A percentile compares a stretch with the other conserved stretches of the same genome.
phyloP scores from a whole-genome alignment of 2,797 vertebrate genomes.

The Oreortyx pictus region DNA sequence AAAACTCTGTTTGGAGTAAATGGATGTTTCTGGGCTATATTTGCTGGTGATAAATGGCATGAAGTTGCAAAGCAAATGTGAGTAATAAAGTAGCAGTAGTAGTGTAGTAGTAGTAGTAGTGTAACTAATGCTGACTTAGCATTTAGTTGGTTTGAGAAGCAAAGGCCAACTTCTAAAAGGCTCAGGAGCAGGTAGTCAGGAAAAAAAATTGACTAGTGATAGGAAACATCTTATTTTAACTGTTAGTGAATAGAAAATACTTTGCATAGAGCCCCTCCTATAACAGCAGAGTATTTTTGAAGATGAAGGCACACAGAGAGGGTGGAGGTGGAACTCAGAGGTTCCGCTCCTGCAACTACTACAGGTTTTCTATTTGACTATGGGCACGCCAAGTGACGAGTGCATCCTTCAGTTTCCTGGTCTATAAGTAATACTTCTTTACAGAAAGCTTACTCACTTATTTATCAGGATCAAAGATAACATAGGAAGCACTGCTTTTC shows the following conservation, averaged over 20 bases:
- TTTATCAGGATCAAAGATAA: neutral
- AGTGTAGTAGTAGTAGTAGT: too few species aligned
- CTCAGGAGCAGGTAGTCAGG: neutral
- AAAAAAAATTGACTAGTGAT: neutral
- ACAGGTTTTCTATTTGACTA: constrained; percentile 21
- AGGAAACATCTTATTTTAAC: neutral
- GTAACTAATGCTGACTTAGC: neutral
- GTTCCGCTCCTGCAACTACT: neutral
- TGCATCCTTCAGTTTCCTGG: neutral
- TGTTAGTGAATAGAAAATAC: neutral
- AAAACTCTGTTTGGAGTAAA: neutral
- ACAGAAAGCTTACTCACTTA: neutral
- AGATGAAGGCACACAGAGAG: neutral
- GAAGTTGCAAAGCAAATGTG: neutral
- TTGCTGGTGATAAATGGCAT: neutral
- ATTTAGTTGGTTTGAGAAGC: neutral
- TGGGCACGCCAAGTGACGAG: neutral
- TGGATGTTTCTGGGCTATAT: neutral
- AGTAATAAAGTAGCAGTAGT: neutral
- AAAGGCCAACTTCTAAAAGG: neutral
- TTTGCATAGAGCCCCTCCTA: neutral
- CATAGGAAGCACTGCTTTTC: neutral
- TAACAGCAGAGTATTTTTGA: constrained; percentile 3
- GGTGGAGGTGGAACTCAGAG: neutral
- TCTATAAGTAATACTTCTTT: neutral